Percentiles rank a stretch among this genome's conserved stretches.
These are phyloP conservation scores for Ladona fulva DNA, from an alignment of 1,140 invertebrate species.

Conservation along the genomic window DNA sequence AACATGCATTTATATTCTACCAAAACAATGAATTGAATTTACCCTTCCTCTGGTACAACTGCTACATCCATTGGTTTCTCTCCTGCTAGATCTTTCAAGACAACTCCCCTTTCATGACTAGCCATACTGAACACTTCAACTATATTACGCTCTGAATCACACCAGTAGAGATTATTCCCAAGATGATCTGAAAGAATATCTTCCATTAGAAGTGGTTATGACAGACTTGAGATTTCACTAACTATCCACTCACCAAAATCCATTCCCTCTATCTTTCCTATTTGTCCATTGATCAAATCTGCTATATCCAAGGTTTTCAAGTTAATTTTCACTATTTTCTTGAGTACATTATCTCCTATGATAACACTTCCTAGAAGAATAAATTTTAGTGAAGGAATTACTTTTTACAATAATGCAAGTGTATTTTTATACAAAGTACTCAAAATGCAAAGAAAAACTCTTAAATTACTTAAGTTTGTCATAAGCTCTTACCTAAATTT, in stretches of 20 bases:
- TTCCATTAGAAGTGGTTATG: conserved; percentile 12
- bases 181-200: conserved; percentile 44
- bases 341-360: conserved; percentile 30
- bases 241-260: conserved; percentile 43
- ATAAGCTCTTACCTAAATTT: conserved; percentile 27
- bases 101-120: conserved; percentile 41
- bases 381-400: conserved; percentile 21
- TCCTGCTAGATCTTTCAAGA: conserved; percentile 42
- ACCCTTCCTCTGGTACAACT: conserved; percentile 54
- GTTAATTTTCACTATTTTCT: conserved; percentile 22
- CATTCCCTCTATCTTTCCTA: conserved; percentile 49
- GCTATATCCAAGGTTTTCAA: conserved; percentile 24
- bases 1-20: too few relatives aligned
- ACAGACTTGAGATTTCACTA: neutral
- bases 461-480: too few relatives aligned
- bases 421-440: too few relatives aligned
- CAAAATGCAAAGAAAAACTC: too few relatives aligned
- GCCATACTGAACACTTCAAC: conserved; percentile 49
- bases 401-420: too few relatives aligned
- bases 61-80: conserved; percentile 50
- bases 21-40: too few relatives aligned
- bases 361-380: conserved; percentile 25
- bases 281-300: conserved; percentile 35
- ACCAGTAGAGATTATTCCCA: conserved; percentile 56
- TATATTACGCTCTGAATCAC: conserved; percentile 44